Evolutionary conservation across 2,113 vertebrate species (phyloP), one percentile per base, ranked within the genome.

Genomic region (Eolophus roseicapilla): DNA sequence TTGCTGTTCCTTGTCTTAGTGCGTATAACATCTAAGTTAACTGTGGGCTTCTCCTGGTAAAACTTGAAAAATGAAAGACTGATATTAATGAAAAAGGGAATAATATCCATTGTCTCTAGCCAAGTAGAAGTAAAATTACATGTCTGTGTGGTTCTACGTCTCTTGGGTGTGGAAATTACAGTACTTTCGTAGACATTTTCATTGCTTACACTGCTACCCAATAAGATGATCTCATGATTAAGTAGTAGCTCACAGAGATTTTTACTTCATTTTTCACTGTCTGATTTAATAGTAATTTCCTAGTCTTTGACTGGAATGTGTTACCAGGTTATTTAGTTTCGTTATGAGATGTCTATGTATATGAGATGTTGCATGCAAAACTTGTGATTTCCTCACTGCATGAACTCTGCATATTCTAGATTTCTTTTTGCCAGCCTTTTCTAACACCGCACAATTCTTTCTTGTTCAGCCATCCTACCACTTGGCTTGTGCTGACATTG

Each of bases 221-320:
- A 17, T 74, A 49, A 41, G 35, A 2, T 11, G 17, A 71, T 44
- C 37, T 86, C 46, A n/a, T 46, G 44, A 81, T 73, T 57, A 13
- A 78, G 49, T 77, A 86, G 64, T 44, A 86, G 63, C 59, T 91
- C 75, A 31, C 46, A 62, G 59, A 52, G 50, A 44, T 60, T 86
- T 82, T 75, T 83, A 16, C 41, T 31, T 92, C 39, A 19, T 95
- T 96, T 92, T 71, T 86, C 77, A 46, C 53, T 74, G 29, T 46
- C 78, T 83, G 43, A 84, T 85, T 78, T 81, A 95, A 73, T 83
- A 64, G 33, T 79, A 74, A 78, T 96, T 93, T 90, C 84, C 37
- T 63, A 14, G 1, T 84, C 31, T 92, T 77, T 70, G 71, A 70
- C 43, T 83, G 73, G 52, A 71, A 43, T 33, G 31, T 41, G 57